Evolutionary conservation across 2,888 invertebrate genomes (phyloP), one percentile per base, ranked within the genome.

Genomic region (Andrena marginata): DNA sequence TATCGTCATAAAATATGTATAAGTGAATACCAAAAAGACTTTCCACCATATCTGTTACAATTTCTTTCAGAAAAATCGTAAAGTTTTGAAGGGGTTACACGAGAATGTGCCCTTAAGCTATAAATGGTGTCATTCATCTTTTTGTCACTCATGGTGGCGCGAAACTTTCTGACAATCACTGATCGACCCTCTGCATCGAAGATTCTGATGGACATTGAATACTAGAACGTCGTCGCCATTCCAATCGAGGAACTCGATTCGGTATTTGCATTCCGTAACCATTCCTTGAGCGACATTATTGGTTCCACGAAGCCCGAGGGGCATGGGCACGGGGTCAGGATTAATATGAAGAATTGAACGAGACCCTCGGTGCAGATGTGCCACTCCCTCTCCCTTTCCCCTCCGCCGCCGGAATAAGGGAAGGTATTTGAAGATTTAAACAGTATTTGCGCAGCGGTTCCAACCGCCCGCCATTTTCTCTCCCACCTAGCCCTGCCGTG

Each of bases 251-350:
- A 77, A 60, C 71, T 77, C 60, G 48, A 77, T 80, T 71, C 62
- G 71, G 80, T 71, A 80, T 80, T 80, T 78, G 80, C 80, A 78
- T 80, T 80, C 80, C 80, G 71, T 67, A 78, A 72, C 72, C 80
- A 70, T 80, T 78, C 80, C 78, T 62, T 23, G 67, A 68, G 73
- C 69, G 76, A 76, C 80, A 56, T 80, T 80, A 80, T 78, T 80
- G 78, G 68, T 78, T 80, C 72, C 72, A 8, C 48, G 48, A n/a
- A 13, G 54, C 33, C 4, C 49, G 29, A 10, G 48, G 20, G 23
- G 48, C 56, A 56, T 20, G 48, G 31, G n/a, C 16, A 20, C 51
- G 8, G 51, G 63, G 10, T 33, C 60, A 42, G 79, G 35, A 77
- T 56, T 78, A 69, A 78, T 80, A 78, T 56, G 77, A 77, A 29